phyloP scores from a whole-genome alignment of 2,888 invertebrate species.

The Dasypogon diadema region DNA sequence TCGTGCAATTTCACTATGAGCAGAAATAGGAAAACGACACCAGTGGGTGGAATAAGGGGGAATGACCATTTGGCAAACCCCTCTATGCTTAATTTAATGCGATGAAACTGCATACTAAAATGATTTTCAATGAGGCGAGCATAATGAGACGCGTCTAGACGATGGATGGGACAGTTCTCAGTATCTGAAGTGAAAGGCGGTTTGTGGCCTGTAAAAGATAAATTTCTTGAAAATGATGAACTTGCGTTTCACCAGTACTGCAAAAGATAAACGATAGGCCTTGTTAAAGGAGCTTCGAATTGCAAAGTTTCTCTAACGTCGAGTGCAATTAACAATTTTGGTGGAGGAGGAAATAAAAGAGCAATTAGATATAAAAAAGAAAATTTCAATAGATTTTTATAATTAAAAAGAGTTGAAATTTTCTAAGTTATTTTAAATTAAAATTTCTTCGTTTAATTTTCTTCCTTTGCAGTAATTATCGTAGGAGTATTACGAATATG shows the following conservation, averaged over 20 bases:
- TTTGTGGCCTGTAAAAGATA: neutral
- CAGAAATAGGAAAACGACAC: neutral
- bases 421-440: too few relatives aligned
- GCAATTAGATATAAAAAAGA: too few relatives aligned
- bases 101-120: constrained; percentile 11
- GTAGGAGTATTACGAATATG: too few relatives aligned
- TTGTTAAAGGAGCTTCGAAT: neutral
- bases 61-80: constrained; percentile 23
- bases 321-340: too few relatives aligned
- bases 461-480: too few relatives aligned
- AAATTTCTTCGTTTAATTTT: too few relatives aligned
- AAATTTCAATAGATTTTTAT: too few relatives aligned
- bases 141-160: constrained; percentile 32
- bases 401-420: too few relatives aligned
- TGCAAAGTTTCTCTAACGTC: neutral
- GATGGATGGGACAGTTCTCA: constrained; percentile 1
- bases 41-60: neutral
- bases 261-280: neutral
- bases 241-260: neutral
- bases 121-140: constrained; percentile 33
- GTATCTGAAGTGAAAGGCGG: neutral
- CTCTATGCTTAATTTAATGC: constrained; percentile 18
- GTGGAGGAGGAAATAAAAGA: too few relatives aligned
- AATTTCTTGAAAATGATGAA: neutral
- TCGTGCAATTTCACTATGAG: constrained; percentile 32